phyloP scores from a whole-genome alignment of 2,113 vertebrate species.

The Eurystomus gularis region DNA sequence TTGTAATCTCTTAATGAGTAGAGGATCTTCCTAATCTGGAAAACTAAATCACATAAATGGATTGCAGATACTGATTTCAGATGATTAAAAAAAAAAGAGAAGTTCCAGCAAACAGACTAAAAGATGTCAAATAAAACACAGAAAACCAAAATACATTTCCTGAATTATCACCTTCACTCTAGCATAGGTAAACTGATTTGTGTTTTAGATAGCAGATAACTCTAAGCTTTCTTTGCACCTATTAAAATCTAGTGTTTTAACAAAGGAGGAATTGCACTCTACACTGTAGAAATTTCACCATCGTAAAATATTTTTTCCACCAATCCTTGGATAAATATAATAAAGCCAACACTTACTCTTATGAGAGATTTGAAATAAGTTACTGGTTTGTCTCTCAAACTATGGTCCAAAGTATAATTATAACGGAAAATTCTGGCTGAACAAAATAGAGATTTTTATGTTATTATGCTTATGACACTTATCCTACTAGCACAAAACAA shows the following conservation, averaged over 20 bases:
- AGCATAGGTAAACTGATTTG: not conserved
- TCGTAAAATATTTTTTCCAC: not conserved
- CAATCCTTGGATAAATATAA: not conserved
- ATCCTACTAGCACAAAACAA: not conserved
- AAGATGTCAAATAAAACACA: not conserved
- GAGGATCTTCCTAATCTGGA: constrained; percentile 55
- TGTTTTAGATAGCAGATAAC: not conserved
- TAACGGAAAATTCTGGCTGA: not conserved
- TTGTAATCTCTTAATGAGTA: constrained; percentile 36
- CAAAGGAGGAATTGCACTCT: not conserved
- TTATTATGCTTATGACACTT: not conserved
- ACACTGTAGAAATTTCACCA: not conserved
- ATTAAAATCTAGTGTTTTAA: not conserved
- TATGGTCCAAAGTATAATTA: not conserved
- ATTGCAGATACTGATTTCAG: constrained; percentile 51
- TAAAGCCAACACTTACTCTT: not conserved
- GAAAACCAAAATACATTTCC: not conserved
- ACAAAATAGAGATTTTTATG: not conserved
- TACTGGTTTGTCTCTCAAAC: not conserved
- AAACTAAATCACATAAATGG: constrained; percentile 61
- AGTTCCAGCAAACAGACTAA: not conserved
- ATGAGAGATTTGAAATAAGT: not conserved
- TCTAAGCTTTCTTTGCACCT: not conserved
- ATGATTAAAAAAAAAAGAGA: not conserved
- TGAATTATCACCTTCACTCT: not conserved